Evolutionary conservation across 35 echinoderm and acorn worm genomes (phyloP), one percentile per base, ranked within the genome.

Genomic region (Heliocidaris tuberculata): DNA sequence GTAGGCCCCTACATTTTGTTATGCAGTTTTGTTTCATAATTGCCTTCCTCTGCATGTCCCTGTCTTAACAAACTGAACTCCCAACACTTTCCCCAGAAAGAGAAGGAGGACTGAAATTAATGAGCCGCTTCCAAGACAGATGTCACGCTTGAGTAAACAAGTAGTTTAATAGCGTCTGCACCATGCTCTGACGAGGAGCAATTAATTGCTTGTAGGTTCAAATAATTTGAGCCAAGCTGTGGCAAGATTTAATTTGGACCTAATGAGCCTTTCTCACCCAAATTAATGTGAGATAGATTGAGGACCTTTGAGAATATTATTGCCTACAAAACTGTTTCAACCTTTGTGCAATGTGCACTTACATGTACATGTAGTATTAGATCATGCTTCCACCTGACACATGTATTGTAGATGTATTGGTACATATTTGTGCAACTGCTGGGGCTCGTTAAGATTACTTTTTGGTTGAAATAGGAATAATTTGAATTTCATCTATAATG

Each of bases 131-230:
- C 65, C 65, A 78, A 78, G 65, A 78, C 65, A 78, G 65, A 78
- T 78, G 65, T 78, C 27, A n/a, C 65, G 65, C 65, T 78, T 78
- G 65, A 78, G 65, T 78, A 78, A 21, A 78, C 65, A 78, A 78
- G 65, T 78, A 78, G 65, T 78, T 78, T 27, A 78, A 78, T 24
- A 78, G 27, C 3, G 35, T 42, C 35, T 3, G n/a, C 35, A 42
- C 65, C 65, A 78, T 78, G 65, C 65, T n/a, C 4, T 27, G 65
- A 78, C 27, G 7, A 27, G 65, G 65, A 78, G 21, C 65, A n/a
- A 78, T 78, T 78, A 78, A 78, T 78, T 78, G 65, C 65, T 78
- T 78, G 65, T 78, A 27, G 65, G 65, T 78, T n/a, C 8, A 24
- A 0, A 78, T 78, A 78, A 78, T 78, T 78, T 78, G 65, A 78